Percentiles rank a stretch among this genome's conserved stretches.
Conservation (phyloP, 2,888 invertebrate genomes). For the Dermolepida albohirtum region DNA sequence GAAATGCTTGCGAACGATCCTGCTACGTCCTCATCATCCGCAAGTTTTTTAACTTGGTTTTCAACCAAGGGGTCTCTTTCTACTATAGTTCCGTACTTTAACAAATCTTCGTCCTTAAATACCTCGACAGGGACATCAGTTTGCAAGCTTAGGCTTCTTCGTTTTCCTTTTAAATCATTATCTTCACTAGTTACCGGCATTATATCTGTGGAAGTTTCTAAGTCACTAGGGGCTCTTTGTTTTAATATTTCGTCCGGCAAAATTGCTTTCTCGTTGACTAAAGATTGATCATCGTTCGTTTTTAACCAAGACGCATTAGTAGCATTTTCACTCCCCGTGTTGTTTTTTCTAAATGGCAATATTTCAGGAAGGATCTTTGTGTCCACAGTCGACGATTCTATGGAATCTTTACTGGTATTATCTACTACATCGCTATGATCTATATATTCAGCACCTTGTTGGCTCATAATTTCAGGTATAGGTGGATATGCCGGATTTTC, state of each 20-base stretch:
- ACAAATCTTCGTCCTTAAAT: constrained; percentile 31
- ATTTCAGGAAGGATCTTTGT: constrained; percentile 59
- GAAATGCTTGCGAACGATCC: constrained; percentile 8
- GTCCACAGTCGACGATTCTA: constrained; percentile 24
- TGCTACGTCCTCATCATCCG: constrained; percentile 39
- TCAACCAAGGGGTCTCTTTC: constrained; percentile 47
- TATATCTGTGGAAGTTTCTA: constrained; percentile 41
- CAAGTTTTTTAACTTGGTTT: constrained; percentile 45
- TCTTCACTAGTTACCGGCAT: constrained; percentile 17
- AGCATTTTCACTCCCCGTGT: constrained; percentile 51
- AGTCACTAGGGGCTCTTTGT: constrained; percentile 54
- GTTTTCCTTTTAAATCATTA: constrained; percentile 10
- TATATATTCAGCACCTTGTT: constrained; percentile 49
- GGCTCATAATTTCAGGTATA: constrained; percentile 67
- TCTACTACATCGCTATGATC: constrained; percentile 34
- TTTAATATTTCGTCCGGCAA: constrained; percentile 56
- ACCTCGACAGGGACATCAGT: constrained; percentile 14
- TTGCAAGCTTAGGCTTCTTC: constrained; percentile 4
- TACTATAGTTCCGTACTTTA: constrained; percentile 42
- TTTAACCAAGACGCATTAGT: constrained; percentile 60
- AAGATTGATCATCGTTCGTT: constrained; percentile 35
- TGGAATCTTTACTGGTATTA: constrained; percentile 14
- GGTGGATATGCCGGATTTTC: constrained; percentile 69
- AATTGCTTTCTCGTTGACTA: constrained; percentile 53
- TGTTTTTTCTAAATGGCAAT: constrained; percentile 55